Percentiles rank a stretch among this genome's conserved stretches.
phyloP scores from a whole-genome alignment of 2,113 vertebrate species.

The rabbit (Oryctolagus cuniculus) region mOryCun1.1 NC_091448.1:7154501-7155000 shows the following conservation, averaged over 20 bases:
- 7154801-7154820: no score
- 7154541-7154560: no score
- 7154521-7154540: not conserved
- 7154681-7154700: not conserved
- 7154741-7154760: no score
- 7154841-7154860: not conserved
- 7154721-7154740: no score
- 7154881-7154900: not conserved
- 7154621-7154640: not conserved
- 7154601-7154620: not conserved
- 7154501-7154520: not conserved
- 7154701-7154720: fast-evolving
- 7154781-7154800: not conserved
- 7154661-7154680: not conserved
- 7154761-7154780: no score
- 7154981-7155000: no score
- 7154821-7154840: not conserved
- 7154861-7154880: not conserved
- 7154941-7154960: not conserved
- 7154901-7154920: not conserved
- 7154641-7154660: not conserved
- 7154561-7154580: fast-evolving
- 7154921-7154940: no score
- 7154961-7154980: not conserved
- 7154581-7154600: fast-evolving